Percentiles rank a stretch among this genome's conserved stretches.
These are phyloP conservation scores for Eledona agricola DNA, from an alignment of 2,888 invertebrate species.

Conservation along the genomic window DNA sequence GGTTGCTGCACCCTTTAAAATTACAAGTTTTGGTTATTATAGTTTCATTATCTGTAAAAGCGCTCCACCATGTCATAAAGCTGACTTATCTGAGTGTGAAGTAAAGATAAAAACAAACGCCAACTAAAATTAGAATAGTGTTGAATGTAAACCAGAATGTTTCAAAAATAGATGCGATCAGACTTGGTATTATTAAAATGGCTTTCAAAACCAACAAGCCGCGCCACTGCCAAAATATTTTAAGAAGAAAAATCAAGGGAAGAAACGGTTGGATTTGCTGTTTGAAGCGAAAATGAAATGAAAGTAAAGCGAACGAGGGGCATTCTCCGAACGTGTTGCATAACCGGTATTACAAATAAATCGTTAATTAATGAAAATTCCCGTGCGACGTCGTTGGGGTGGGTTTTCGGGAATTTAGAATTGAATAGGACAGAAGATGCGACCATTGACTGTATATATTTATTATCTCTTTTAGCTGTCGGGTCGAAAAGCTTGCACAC, in stretches of 20 bases:
- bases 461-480: constrained; percentile 31
- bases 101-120: constrained; percentile 42
- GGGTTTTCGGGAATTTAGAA: constrained; percentile 5
- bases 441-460: constrained; percentile 23
- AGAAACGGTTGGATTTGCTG: no score
- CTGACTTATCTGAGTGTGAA: constrained; percentile 35
- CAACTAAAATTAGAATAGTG: constrained; percentile 43
- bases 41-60: constrained; percentile 11
- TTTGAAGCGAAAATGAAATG: no score
- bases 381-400: constrained; percentile 3
- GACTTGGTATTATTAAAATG: constrained; percentile 43
- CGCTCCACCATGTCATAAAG: constrained; percentile 15
- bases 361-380: no score
- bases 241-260: no score
- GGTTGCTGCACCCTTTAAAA: neutral
- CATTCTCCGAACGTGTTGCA: no score
- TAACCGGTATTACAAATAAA: no score
- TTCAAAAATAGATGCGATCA: constrained; percentile 45
- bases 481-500: constrained; percentile 20
- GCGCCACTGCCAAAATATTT: constrained; percentile 37
- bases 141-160: constrained; percentile 44
- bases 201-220: constrained; percentile 28
- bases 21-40: no score
- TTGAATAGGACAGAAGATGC: constrained; percentile 8
- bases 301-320: constrained; percentile 18